A percentile compares a stretch with the other conserved stretches of the same genome.
Evolutionary conservation across 92 coral and sea anemone genomes (phyloP).

Genomic region (Montipora capitata): DNA sequence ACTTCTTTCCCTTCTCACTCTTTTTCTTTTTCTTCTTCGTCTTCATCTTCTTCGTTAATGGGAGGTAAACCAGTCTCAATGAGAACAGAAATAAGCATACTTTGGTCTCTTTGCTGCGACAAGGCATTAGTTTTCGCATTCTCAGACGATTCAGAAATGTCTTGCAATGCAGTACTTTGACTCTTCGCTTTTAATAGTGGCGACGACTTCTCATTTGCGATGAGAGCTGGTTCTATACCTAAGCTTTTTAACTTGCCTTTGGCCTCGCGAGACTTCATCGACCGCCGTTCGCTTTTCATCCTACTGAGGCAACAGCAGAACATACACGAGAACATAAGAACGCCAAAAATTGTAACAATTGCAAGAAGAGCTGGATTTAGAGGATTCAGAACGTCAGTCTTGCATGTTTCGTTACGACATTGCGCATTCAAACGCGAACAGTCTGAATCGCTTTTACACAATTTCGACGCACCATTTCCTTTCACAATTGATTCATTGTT

Average conservation of each 20-base stretch:
- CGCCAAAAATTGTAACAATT: constrained; percentile 43
- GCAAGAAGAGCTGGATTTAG: constrained; percentile 50
- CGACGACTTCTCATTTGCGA: not conserved
- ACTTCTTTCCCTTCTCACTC: constrained; percentile 8
- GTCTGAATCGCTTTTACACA: not conserved
- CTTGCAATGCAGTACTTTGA: constrained; percentile 2
- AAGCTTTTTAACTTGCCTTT: constrained; percentile 39
- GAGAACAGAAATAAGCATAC: constrained; percentile 33
- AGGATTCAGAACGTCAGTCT: not conserved
- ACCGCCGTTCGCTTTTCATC: constrained; percentile 59
- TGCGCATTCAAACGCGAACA: constrained; percentile 9
- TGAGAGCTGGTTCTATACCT: not conserved
- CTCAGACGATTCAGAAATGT: not conserved
- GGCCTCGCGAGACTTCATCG: constrained; percentile 39
- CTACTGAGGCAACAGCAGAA: constrained; percentile 55
- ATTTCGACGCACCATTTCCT: not conserved
- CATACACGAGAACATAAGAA: constrained; percentile 40
- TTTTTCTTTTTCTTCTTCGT: constrained; percentile 3
- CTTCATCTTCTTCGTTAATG: constrained; percentile 54
- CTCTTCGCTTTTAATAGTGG: constrained; percentile 27
- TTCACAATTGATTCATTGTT: constrained; percentile 4
- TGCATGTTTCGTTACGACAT: constrained; percentile 48
- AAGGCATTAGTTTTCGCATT: constrained; percentile 1
- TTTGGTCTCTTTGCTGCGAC: constrained; percentile 1
- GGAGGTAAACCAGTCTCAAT: constrained; percentile 35